A percentile compares a stretch with the other conserved stretches of the same genome.
Evolutionary conservation across 1,140 invertebrate species (phyloP).

Genomic region (Glossosoma conforme): DNA sequence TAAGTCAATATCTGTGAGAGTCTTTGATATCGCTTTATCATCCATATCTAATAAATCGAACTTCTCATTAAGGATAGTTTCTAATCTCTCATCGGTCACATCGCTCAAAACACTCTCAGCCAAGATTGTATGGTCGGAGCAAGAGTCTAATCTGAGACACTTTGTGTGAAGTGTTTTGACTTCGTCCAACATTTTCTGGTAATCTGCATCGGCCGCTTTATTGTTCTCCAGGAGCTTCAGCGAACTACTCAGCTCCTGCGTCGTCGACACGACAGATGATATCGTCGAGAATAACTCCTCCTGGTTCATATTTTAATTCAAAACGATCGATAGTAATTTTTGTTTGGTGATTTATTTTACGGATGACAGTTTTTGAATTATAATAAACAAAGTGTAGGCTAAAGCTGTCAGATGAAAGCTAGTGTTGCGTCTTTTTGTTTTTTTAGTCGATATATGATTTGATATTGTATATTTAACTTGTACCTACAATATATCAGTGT

Average conservation of each 20-base stretch:
- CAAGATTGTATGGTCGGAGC: not conserved
- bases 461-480: no score
- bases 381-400: no score
- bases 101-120: constrained; percentile 1
- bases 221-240: not conserved
- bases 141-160: no score
- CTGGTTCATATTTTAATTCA: no score
- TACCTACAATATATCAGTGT: no score
- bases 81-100: constrained; percentile 2
- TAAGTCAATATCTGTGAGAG: not conserved
- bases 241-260: constrained; percentile 6
- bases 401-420: no score
- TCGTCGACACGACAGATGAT: not conserved
- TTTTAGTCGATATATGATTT: no score
- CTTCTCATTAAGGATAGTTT: constrained; percentile 5
- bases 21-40: not conserved
- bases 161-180: constrained; percentile 1
- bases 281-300: constrained; percentile 10
- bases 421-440: no score
- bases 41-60: constrained; percentile 11
- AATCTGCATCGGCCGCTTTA: not conserved
- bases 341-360: no score
- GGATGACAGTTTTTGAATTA: no score
- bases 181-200: constrained; percentile 2
- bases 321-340: no score